Evolutionary conservation across 30 jellyfish, hydroid and myxozoan genomes (phyloP), one percentile per base, ranked within the genome.

Genomic region (Cassiopea andromeda): DNA sequence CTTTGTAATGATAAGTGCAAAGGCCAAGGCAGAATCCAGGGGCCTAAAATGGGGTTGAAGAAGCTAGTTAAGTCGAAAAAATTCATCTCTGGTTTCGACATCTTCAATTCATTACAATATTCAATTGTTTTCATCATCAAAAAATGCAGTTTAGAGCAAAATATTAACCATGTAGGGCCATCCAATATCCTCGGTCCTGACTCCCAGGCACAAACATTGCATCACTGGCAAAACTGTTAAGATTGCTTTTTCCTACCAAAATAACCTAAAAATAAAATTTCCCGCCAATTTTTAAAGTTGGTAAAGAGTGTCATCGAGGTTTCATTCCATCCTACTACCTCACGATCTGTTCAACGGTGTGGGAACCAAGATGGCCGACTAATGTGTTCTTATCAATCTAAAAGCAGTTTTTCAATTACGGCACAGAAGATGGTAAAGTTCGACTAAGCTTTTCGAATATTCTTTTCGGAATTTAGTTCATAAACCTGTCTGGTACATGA

Each of bases 221-320:
- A 66, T 5, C 6, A 66, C 27, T 14, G 8, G 43, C 45, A 19
- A 15, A 16, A 66, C 8, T 14, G 43, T 7, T 66, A 19, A 15
- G 10, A 3, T 3, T 6, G 64, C 7, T 54, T 54, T 54, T 10
- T 54, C 10, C 12, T 10, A 54, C 10, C 64, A 54, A 54, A 6
- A 54, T 54, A 4, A 16, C 38, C 4, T 43, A 70, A 18, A 2
- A 70, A 54, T 2, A 1, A 18, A 60, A 15, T 81, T 83, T 83
- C 91, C 91, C 91, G 91, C 91, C 91, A 68, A 19, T 69, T 83
- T 78, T 83, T 83, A 82, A 83, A 83, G 60, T 48, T 48, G 44
- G 45, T 58, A 14, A 66, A 58, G 72, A 78, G 87, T 16, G 69
- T 46, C 16, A 12, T 77, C 47, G 19, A 77, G 5, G 79, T 70